Percentiles rank a stretch among this genome's conserved stretches.
These are phyloP conservation scores for Caerostris darwini DNA, from an alignment of 1,140 invertebrate species.

Conservation along the genomic window DNA sequence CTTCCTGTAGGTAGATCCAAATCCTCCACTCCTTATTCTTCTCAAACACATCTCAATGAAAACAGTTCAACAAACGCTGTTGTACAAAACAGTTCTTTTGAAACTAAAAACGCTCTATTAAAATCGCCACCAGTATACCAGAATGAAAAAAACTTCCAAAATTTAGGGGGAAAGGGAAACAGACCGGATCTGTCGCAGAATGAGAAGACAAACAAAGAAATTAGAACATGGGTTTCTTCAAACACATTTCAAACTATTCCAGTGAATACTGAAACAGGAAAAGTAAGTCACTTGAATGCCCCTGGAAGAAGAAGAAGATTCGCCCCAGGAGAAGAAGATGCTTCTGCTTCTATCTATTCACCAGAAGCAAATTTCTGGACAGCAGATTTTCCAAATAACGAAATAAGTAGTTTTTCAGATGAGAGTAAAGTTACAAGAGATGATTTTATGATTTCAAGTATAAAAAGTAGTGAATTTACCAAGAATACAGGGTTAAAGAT, in stretches of 20 bases:
- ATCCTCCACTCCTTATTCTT: neutral
- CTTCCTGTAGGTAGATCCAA: neutral
- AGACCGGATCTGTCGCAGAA: slow-evolving; percentile 18
- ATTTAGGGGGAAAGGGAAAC: neutral
- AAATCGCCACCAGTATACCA: neutral
- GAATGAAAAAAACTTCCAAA: neutral
- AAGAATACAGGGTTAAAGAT: neutral
- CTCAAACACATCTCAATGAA: neutral
- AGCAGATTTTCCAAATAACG: slow-evolving; percentile 48
- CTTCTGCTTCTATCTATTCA: slow-evolving; percentile 21
- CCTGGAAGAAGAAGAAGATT: neutral
- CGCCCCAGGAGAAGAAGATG: slow-evolving; percentile 24
- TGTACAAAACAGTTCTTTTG: neutral
- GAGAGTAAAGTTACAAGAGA: slow-evolving; percentile 34
- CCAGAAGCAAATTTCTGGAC: slow-evolving; percentile 51
- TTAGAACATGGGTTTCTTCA: neutral
- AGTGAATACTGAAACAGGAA: neutral
- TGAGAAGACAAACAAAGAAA: neutral
- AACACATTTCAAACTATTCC: slow-evolving; percentile 27
- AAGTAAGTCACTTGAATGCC: too few relatives aligned
- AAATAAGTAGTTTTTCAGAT: slow-evolving; percentile 23
- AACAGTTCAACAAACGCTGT: neutral
- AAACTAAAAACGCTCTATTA: neutral
- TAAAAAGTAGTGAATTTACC: slow-evolving; percentile 6
- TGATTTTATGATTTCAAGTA: slow-evolving; percentile 22